Evolutionary conservation across 2,888 invertebrate genomes (phyloP).

Genomic region (Tachina lurida): DNA sequence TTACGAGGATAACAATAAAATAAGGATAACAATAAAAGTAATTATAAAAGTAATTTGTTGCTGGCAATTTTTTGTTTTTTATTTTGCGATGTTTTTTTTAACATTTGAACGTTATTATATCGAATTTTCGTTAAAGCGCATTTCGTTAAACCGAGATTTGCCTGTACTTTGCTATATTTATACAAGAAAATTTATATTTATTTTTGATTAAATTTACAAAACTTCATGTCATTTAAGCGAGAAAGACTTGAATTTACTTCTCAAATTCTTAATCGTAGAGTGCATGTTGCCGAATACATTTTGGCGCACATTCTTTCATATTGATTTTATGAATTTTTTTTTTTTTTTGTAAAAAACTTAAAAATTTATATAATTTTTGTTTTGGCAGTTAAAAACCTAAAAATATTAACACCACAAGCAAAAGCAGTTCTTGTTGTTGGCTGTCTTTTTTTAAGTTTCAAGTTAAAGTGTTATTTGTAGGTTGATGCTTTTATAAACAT

Average conservation of each 20-base stretch:
- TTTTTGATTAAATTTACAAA: background rate
- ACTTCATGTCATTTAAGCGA: background rate
- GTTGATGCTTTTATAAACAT: conserved; percentile 57
- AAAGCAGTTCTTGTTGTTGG: background rate
- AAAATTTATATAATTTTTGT: conserved; percentile 26
- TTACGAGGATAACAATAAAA: no score
- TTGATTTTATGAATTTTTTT: background rate
- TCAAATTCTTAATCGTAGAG: conserved; percentile 9
- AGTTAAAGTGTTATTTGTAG: conserved; percentile 68
- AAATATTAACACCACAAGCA: conserved; percentile 58
- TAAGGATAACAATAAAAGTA: no score
- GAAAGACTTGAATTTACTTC: background rate
- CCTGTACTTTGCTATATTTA: no score
- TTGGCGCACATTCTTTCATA: conserved; percentile 12
- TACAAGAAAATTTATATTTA: no score
- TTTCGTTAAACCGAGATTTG: no score
- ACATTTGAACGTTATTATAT: no score
- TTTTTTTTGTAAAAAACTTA: background rate
- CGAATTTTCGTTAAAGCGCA: no score
- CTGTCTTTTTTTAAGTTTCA: background rate
- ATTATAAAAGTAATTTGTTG: no score
- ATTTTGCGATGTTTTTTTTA: no score
- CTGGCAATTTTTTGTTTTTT: no score
- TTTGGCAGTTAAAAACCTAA: conserved; percentile 28
- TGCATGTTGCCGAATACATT: background rate